These are phyloP conservation scores for Eutolmus rufibarbis DNA, from an alignment of 2,888 invertebrate genomes.

Conservation along the genomic window DNA sequence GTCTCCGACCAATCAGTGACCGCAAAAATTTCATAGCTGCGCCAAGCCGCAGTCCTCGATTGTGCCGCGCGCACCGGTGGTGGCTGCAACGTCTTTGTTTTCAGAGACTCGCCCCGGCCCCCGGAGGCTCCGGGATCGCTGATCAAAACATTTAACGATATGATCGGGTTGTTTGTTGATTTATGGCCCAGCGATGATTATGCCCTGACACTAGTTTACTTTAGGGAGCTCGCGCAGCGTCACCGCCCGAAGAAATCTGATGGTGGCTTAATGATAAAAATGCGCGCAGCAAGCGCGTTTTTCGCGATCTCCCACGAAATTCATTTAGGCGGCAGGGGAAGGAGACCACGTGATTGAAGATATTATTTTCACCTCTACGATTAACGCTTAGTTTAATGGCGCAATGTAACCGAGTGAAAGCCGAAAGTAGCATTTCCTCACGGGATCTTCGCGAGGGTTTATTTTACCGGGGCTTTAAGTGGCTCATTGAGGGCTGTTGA, in stretches of 20 bases:
- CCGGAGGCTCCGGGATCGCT: not conserved
- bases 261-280: not conserved
- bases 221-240: not conserved
- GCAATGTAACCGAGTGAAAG: not conserved
- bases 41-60: not conserved
- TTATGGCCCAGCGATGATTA: constrained; percentile 16
- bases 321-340: not conserved
- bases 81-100: not conserved
- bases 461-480: not conserved
- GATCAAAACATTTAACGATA: constrained; percentile 17
- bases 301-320: not conserved
- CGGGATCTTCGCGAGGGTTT: not conserved
- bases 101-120: not conserved
- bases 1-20: constrained; percentile 1
- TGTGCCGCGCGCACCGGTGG: not conserved
- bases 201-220: not conserved
- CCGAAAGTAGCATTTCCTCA: not conserved
- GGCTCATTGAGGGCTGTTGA: not conserved
- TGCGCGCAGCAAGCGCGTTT: not conserved
- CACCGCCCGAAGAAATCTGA: not conserved
- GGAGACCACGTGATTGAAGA: not conserved
- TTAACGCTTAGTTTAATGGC: not conserved
- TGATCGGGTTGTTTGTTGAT: constrained; percentile 28
- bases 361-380: not conserved
- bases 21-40: constrained; percentile 26